A percentile compares a stretch with the other conserved stretches of the same genome.
Conservation (phyloP, 2,888 invertebrate genomes). For the Seira sanloemensis region DNA sequence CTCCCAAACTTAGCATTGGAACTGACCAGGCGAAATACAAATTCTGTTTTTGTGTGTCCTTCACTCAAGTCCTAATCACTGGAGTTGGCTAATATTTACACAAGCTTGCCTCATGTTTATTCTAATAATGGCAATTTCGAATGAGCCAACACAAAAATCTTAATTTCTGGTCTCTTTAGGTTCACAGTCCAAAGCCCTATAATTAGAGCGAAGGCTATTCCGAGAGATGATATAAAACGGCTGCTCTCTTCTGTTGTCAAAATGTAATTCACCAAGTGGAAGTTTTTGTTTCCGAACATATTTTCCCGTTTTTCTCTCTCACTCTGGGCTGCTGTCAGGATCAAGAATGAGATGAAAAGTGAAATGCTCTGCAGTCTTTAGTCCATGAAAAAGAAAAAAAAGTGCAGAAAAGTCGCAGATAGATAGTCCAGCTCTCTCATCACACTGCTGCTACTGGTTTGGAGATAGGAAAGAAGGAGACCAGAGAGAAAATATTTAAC, state of each 20-base stretch:
- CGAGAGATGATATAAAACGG: not conserved
- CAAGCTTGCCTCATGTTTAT: conserved; percentile 7
- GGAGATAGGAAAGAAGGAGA: not conserved
- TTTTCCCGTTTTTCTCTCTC: conserved; percentile 1
- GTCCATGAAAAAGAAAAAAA: not conserved
- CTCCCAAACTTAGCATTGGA: conserved; percentile 58
- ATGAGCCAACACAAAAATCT: not conserved
- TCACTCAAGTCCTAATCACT: not conserved
- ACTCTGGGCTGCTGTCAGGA: conserved; percentile 36
- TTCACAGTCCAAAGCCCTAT: not conserved
- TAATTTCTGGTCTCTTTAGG: not conserved
- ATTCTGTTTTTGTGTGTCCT: not conserved
- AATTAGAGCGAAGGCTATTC: not conserved
- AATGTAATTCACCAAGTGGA: not conserved
- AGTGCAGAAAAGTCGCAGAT: no score
- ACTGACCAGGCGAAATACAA: not conserved
- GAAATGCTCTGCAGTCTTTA: conserved; percentile 41
- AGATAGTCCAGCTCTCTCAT: no score
- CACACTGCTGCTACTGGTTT: not conserved
- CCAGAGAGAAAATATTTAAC: no score
- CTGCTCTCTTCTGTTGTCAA: conserved; percentile 1
- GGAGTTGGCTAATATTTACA: not conserved
- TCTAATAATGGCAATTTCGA: conserved; percentile 1
- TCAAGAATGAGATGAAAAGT: conserved; percentile 37
- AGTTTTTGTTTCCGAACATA: conserved; percentile 46